These are phyloP conservation scores for Hymenopus coronatus DNA, from an alignment of 2,888 invertebrate species.

Conservation along the genomic window DNA sequence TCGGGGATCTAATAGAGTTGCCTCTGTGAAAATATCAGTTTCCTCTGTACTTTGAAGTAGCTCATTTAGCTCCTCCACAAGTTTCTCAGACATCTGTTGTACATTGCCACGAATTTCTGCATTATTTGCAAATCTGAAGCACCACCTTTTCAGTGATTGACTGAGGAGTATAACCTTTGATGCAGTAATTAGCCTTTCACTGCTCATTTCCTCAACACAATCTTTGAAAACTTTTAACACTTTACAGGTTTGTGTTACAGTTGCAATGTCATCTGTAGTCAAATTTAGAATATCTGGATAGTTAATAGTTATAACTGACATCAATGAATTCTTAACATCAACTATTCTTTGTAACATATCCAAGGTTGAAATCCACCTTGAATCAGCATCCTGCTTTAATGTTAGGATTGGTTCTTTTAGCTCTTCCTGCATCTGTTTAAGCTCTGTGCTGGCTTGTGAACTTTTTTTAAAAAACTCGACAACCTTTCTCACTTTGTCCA, in stretches of 20 bases:
- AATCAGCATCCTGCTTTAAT: not conserved
- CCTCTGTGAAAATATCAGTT: not conserved
- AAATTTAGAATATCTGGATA: too few relatives aligned
- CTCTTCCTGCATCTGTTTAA: not conserved
- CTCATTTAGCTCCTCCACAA: not conserved
- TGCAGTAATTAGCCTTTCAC: too few relatives aligned
- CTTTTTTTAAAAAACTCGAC: not conserved
- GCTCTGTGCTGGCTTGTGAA: not conserved
- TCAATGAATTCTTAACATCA: not conserved
- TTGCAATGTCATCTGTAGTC: too few relatives aligned
- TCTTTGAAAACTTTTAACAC: too few relatives aligned
- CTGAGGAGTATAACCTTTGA: too few relatives aligned
- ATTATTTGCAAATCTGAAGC: too few relatives aligned
- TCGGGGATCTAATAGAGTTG: not conserved
- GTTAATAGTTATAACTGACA: not conserved
- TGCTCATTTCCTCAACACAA: too few relatives aligned
- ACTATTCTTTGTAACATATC: not conserved
- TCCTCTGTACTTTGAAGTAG: not conserved
- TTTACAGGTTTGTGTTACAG: too few relatives aligned
- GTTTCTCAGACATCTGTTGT: too few relatives aligned
- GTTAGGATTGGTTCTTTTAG: not conserved
- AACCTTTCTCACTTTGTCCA: not conserved
- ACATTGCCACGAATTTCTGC: too few relatives aligned
- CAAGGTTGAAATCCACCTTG: not conserved
- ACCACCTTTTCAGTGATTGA: too few relatives aligned